These are phyloP conservation scores for Drosophila atripex DNA, from an alignment of 2,888 invertebrate species.

Conservation along the genomic window DNA sequence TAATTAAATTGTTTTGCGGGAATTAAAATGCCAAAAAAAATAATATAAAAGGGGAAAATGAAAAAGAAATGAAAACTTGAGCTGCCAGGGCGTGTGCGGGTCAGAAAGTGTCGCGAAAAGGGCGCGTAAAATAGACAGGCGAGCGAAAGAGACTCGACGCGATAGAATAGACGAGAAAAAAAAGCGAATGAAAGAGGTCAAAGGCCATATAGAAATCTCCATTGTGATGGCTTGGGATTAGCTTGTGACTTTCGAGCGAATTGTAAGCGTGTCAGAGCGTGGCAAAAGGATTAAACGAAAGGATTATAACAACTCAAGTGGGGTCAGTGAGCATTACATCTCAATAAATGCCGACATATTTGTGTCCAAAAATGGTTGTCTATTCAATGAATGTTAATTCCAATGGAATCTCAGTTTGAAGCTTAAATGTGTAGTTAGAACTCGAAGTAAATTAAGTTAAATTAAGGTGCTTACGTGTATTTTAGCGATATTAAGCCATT, in stretches of 20 bases:
- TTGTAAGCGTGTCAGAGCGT: constrained; percentile 77
- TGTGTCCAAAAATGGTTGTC: background rate
- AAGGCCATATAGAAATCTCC: constrained; percentile 42
- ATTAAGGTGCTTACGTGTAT: constrained; percentile 8
- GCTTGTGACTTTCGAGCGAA: constrained; percentile 76
- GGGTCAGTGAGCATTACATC: background rate
- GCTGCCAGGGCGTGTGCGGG: constrained; percentile 58
- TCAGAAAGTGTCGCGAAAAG: constrained; percentile 63
- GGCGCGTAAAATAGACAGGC: constrained; percentile 49
- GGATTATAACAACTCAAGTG: constrained; percentile 62
- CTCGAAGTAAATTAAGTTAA: constrained; percentile 20
- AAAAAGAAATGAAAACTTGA: constrained; percentile 67
- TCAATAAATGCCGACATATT: background rate
- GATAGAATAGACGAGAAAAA: background rate
- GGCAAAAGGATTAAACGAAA: constrained; percentile 73
- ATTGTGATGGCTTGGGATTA: constrained; percentile 68
- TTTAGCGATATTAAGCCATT: constrained; percentile 69
- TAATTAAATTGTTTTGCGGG: constrained; percentile 78
- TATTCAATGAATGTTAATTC: background rate
- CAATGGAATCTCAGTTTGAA: too few species aligned
- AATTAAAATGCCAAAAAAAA: constrained; percentile 74
- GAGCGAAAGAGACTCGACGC: constrained; percentile 8
- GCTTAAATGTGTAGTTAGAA: too few species aligned
- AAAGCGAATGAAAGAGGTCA: constrained; percentile 20
- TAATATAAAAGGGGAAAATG: constrained; percentile 19